phyloP scores from a whole-genome alignment of 2,888 invertebrate genomes.

The Leucozona laternaria region DNA sequence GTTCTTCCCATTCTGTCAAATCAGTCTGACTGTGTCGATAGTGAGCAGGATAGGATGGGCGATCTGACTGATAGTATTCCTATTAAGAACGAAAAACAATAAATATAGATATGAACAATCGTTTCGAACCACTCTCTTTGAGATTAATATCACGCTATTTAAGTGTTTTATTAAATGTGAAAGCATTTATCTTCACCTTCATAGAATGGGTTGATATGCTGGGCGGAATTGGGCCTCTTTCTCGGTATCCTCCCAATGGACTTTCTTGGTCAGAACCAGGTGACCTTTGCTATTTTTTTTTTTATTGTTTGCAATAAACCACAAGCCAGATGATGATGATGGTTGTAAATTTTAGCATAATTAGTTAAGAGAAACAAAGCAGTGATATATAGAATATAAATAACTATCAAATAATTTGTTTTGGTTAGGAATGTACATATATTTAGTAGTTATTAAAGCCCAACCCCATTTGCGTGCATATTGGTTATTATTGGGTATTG shows the following conservation, averaged over 20 bases:
- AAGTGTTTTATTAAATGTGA: conserved; percentile 36
- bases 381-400: conserved; percentile 35
- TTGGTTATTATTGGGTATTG: conserved; percentile 41
- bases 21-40: conserved; percentile 84
- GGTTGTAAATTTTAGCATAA: conserved; percentile 61
- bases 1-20: conserved; percentile 84
- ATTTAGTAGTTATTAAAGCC: conserved; percentile 3
- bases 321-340: conserved; percentile 66
- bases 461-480: conserved; percentile 58
- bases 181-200: conserved; percentile 85
- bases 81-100: conserved; percentile 77
- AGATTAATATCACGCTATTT: conserved; percentile 31
- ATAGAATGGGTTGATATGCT: conserved; percentile 90
- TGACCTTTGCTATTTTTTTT: conserved; percentile 81
- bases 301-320: conserved; percentile 56
- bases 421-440: conserved; percentile 48
- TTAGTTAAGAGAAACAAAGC: conserved; percentile 49
- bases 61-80: conserved; percentile 86
- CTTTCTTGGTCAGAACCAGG: conserved; percentile 85
- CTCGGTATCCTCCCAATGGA: conserved; percentile 84
- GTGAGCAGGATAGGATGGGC: conserved; percentile 82
- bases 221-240: conserved; percentile 86
- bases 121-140: conserved; percentile 4
- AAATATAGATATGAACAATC: conserved; percentile 48
- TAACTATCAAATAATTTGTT: conserved; percentile 20